Base-by-base conservation (phyloP, 2,113 vertebrate genomes). In the Bubo blakistoni region DNA sequence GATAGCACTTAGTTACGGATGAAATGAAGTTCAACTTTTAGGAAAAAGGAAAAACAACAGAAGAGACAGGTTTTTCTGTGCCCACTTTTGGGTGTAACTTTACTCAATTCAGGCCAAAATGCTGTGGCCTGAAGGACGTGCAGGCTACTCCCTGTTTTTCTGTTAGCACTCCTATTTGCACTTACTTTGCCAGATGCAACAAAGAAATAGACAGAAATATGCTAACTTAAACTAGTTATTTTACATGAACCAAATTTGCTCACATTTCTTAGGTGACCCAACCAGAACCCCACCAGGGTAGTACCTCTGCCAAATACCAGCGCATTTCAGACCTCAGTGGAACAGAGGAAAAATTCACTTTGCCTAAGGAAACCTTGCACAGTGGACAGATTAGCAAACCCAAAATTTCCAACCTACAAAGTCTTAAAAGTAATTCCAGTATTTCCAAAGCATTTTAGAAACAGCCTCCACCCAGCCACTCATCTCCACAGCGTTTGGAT, bases 71-170 rank as follows among this genome's bases (percentile, higher is more conserved):
- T 32, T 54, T 78, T 72, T 73, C 38, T 49, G 14, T 69, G 30
- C 70, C 27, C 26, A 3, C n/a, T 38, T 81, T 38, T 24, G 44
- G 16, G 34, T 54, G 25, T 30, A 44, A 65, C 21, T 76, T 54
- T 2, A 24, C 21, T 80, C 14, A 10, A 1, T 32, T 81, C 34
- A 32, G 54, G 15, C 49, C 54, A 38, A 46, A 61, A 46, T 52
- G 30, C 15, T 1, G 1, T 34, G 69, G 46, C 22, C 81, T 44
- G 27, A 22, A 13, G 17, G 25, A 47, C 1, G 0, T 30, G 21
- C 55, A 73, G 55, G 40, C 24, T 57, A 19, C 30, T 51, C 59
- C 54, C 16, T 4, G 0, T 11, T 62, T 24, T 47, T 59, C 11
- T 36, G 26, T n/a, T 32, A 42, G 47, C 26, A 5, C 34, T 42